Evolutionary conservation across 2,797 vertebrate species (phyloP), one percentile per base, ranked within the genome.

Genomic region (Bufotes viridis): DNA sequence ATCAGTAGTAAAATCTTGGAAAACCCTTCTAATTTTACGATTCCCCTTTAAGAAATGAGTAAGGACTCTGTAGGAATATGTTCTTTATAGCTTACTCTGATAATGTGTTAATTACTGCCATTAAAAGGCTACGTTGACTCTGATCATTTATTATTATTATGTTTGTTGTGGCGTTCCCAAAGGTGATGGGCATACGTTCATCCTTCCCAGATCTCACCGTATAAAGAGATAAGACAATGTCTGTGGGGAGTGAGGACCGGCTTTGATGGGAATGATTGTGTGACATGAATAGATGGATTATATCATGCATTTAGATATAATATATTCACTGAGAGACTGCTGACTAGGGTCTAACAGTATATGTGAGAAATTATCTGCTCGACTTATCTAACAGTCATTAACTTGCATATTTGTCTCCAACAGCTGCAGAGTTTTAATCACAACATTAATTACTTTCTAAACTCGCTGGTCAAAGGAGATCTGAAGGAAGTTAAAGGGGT

Each of bases 401-500:
- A 80, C 87, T 15, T 88, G 24, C 75, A 51, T 87, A 63, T 91
- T 81, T 91, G 74, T 90, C 87, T 92, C 86, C 91, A 74, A 18
- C 91, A 97, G 96, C 91, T 96, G 53, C 96, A 96, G 93, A 97
- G 96, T 90, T 94, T 96, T 94, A 94, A 93, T 88, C 95, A 97
- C 94, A 97, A 97, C 92, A 94, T 97, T 91, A 95, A 96, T 94
- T 96, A 96, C 94, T 96, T 96, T 91, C 92, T 97, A 92, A 96
- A 96, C 86, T 96, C 96, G 0, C 88, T 97, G 90, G 94, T 96
- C 53, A 97, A 97, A 94, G 95, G 94, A 53, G 93, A 96, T 91
- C 89, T 95, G 90, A 94, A 94, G 88, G 94, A 94, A 81, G 93
- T 95, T 24, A 94, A 95, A 93, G 94, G 94, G 91, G 94, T 95